Conservation (phyloP, 2,113 vertebrate species). For the Podarcis cretensis region DNA sequence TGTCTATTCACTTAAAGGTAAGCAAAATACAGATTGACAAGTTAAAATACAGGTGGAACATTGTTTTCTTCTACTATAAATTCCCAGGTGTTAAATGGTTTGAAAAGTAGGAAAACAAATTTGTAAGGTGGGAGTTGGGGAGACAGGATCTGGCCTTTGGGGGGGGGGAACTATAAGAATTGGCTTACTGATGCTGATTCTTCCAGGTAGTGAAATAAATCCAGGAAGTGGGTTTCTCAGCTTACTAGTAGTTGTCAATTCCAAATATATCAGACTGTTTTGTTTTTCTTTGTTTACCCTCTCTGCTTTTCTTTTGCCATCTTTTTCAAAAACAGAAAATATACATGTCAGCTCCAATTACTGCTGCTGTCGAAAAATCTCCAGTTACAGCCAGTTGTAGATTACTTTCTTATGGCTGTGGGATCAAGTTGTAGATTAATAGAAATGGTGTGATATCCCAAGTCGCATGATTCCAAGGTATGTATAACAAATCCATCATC, state of each 20-base stretch:
- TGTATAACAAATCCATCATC: not conserved
- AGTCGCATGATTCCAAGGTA: not conserved
- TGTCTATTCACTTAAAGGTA: not conserved
- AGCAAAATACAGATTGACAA: conserved; percentile 31
- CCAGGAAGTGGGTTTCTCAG: conserved; percentile 23
- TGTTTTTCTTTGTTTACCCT: conserved; percentile 2
- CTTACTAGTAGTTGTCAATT: conserved; percentile 27
- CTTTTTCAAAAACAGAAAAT: conserved; percentile 27
- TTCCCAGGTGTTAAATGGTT: conserved; percentile 44
- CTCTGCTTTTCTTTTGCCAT: conserved; percentile 5
- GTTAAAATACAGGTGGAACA: conserved; percentile 57
- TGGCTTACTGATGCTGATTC: conserved; percentile 47
- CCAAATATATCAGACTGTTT: not conserved
- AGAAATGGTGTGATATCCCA: not conserved
- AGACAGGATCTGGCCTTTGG: not conserved
- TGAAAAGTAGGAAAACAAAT: conserved; percentile 21
- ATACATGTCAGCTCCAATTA: not conserved
- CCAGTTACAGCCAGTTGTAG: not conserved
- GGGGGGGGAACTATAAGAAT: conserved; percentile 43
- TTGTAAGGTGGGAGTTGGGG: conserved; percentile 34
- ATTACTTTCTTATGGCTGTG: not conserved
- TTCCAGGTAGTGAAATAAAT: conserved; percentile 52
- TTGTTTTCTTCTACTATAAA: conserved; percentile 54
- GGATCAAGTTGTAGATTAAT: not conserved
- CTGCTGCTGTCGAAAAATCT: conserved; percentile 16